Base-by-base conservation (phyloP, 2,797 vertebrate species). In the Psittacula derbiana region DNA sequence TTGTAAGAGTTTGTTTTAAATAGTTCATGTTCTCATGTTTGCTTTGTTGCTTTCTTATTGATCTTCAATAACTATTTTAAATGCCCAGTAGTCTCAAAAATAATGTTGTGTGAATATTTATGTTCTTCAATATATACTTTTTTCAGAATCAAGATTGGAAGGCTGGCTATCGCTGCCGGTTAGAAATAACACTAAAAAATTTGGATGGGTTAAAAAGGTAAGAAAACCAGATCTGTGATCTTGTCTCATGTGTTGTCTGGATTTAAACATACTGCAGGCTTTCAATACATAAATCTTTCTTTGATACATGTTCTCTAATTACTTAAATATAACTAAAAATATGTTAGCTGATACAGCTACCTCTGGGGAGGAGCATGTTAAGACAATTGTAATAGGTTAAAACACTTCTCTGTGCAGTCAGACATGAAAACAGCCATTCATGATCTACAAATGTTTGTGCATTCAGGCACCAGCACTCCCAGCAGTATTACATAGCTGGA, bases 161-260 rank as follows among this genome's bases (percentile, higher is more conserved):
- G 99, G 99, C 13, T 99, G 99, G 99, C 98, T 99, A n/a, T 99
- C 99, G 3, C 97, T 99, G 74, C 99, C 99, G 36, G 98, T 99
- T 36, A 98, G 99, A 92, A 99, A 99, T 97, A 99, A 99, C 97
- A 99, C 99, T 71, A 99, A 99, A 97, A 99, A 99, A 96, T 99
- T 99, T 95, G 99, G 99, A 79, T 99, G 99, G 99, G 99, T 98
- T 96, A 99, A 98, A 97, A 99, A 99, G 99, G 99, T 99, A 96
- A 92, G 57, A 82, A 91, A 87, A 53, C 1, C 28, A 78, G 61
- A 44, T 64, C 33, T 72, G 30, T 33, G 2, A 20, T 69, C n/a
- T 66, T 87, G 8, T 49, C 93, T 62, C 33, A 24, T 10, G 4
- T 3, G 0, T 62, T 30, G 15, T 69, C 44, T 66, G 15, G 43